Conservation (phyloP, 2,113 vertebrate genomes). For the Conger conger region DNA sequence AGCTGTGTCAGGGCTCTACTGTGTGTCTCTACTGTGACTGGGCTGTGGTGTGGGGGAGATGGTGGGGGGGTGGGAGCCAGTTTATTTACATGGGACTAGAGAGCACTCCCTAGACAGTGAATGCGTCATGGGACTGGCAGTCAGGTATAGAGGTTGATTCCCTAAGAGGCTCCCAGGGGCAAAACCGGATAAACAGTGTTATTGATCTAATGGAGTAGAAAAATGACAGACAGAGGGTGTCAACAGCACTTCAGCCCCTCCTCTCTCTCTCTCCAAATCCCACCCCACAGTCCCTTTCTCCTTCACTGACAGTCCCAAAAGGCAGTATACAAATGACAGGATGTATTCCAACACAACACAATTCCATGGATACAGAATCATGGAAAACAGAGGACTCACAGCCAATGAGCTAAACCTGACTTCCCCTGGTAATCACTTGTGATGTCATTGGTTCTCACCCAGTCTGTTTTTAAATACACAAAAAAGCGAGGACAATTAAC, state of each 20-base stretch:
- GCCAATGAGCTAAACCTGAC: background rate
- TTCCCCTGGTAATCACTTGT: background rate
- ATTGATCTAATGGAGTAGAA: background rate
- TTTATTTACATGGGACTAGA: background rate
- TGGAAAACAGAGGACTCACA: background rate
- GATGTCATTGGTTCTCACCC: conserved; percentile 12
- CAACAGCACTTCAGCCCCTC: background rate
- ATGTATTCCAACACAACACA: background rate
- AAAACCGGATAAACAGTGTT: background rate
- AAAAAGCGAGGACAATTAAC: background rate
- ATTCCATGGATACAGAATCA: background rate
- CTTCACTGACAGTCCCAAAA: too few relatives aligned
- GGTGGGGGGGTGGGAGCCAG: background rate
- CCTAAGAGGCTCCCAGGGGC: background rate
- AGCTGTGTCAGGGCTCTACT: background rate
- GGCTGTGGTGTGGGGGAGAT: background rate
- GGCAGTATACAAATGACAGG: background rate
- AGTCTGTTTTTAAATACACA: background rate
- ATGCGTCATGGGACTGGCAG: background rate
- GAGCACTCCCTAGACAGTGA: background rate
- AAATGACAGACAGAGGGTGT: background rate
- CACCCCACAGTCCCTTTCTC: background rate
- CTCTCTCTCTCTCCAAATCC: background rate
- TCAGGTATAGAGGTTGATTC: background rate
- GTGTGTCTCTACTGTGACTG: background rate